Evolutionary conservation across 2,113 vertebrate species (phyloP).

Genomic region (Ranitomeya imitator): DNA sequence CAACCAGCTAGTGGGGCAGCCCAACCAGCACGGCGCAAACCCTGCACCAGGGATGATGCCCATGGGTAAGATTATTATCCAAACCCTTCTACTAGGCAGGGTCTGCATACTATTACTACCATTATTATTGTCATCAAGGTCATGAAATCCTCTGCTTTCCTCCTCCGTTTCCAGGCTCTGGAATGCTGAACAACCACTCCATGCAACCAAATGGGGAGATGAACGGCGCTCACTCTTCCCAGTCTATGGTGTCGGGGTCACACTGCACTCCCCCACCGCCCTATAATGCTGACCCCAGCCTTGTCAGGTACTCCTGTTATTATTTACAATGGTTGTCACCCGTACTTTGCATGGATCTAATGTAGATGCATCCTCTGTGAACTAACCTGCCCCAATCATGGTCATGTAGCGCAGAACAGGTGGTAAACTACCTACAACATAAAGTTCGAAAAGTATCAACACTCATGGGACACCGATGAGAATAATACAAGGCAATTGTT

Average conservation of each 20-base stretch:
- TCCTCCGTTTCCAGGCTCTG: slow-evolving; percentile 72
- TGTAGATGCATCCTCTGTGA: not conserved
- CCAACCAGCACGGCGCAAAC: slow-evolving; percentile 77
- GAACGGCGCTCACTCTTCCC: slow-evolving; percentile 85
- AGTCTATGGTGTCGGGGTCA: slow-evolving; percentile 88
- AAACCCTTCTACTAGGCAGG: not conserved
- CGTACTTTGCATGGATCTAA: not conserved
- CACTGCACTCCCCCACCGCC: slow-evolving; percentile 94
- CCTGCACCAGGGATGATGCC: slow-evolving; percentile 76
- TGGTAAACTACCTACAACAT: not conserved
- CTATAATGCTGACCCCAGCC: slow-evolving; percentile 95
- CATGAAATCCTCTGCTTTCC: not conserved
- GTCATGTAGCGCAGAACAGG: not conserved
- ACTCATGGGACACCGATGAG: not conserved
- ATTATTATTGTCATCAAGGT: not conserved
- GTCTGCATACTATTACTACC: not conserved
- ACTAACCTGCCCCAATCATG: not conserved
- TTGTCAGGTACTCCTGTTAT: slow-evolving; percentile 82
- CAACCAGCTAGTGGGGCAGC: slow-evolving; percentile 91
- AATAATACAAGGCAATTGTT: too few relatives aligned
- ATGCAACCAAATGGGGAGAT: slow-evolving; percentile 90
- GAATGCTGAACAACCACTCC: slow-evolving; percentile 85
- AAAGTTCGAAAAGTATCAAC: not conserved
- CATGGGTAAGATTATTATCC: slow-evolving; percentile 77
- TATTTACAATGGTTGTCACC: too few relatives aligned